Conservation (phyloP, 1,140 invertebrate species). For the Heliothis virescens region DNA sequence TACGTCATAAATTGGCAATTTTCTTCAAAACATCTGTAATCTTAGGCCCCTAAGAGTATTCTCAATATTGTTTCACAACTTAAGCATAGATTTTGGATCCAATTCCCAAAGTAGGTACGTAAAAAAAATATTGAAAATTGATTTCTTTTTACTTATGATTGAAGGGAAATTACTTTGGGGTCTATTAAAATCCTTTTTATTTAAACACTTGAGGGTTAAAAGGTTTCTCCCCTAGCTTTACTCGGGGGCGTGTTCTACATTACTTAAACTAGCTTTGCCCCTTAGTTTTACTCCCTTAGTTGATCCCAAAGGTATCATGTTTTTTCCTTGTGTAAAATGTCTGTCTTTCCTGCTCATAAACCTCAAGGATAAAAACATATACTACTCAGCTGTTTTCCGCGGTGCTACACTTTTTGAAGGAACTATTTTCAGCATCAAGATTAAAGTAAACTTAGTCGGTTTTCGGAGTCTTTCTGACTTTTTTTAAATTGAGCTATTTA, state of each 20-base stretch:
- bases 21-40: conserved; percentile 32
- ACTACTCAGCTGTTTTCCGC: too few relatives aligned
- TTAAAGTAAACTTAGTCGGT: too few relatives aligned
- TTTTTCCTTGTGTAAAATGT: too few relatives aligned
- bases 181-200: conserved; percentile 40
- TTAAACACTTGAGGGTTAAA: conserved; percentile 29
- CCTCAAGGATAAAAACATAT: too few relatives aligned
- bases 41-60: conserved; percentile 18
- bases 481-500: neutral
- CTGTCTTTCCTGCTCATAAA: too few relatives aligned
- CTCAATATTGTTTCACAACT: conserved; percentile 27
- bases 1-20: conserved; percentile 31
- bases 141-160: conserved; percentile 38
- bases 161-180: conserved; percentile 29
- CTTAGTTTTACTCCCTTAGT: neutral
- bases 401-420: too few relatives aligned
- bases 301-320: neutral
- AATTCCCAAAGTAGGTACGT: conserved; percentile 13
- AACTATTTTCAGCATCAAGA: too few relatives aligned
- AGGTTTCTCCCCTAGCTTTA: neutral
- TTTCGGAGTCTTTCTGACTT: neutral
- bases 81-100: conserved; percentile 9
- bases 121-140: conserved; percentile 37
- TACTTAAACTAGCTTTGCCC: too few relatives aligned
- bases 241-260: neutral